Evolutionary conservation across 2,888 invertebrate genomes (phyloP).

Genomic region (Stratiomys singularior): DNA sequence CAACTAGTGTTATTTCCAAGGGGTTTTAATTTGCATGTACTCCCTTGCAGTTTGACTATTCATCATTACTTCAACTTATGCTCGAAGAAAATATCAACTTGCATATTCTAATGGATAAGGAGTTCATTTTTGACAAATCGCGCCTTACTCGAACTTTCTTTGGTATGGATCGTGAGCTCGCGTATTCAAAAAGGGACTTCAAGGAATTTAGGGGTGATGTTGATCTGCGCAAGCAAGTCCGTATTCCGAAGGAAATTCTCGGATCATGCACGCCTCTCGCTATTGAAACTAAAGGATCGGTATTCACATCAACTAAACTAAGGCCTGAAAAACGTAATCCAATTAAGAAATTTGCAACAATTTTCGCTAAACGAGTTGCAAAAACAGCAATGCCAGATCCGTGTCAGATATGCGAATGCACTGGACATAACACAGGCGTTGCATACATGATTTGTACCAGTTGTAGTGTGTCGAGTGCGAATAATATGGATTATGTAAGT

Average conservation of each 20-base stretch:
- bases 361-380: conserved; percentile 75
- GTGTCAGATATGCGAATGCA: conserved; percentile 77
- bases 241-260: conserved; percentile 78
- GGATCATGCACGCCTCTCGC: conserved; percentile 85
- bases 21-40: conserved; percentile 3
- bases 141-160: conserved; percentile 79
- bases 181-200: conserved; percentile 84
- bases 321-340: conserved; percentile 69
- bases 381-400: conserved; percentile 70
- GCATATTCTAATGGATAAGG: conserved; percentile 84
- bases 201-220: conserved; percentile 76
- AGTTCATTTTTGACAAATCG: conserved; percentile 80
- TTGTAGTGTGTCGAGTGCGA: conserved; percentile 66
- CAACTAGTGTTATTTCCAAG: conserved; percentile 1
- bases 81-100: conserved; percentile 83
- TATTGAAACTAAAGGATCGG: conserved; percentile 82
- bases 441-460: conserved; percentile 75
- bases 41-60: conserved; percentile 77
- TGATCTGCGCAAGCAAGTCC: conserved; percentile 77
- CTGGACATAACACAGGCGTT: conserved; percentile 73
- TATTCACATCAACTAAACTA: conserved; percentile 73
- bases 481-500: conserved; percentile 68
- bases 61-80: conserved; percentile 82
- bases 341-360: conserved; percentile 72
- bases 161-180: conserved; percentile 79